Base-by-base conservation (phyloP, 2,797 vertebrate genomes). In the Yasuhikotakia modesta region DNA sequence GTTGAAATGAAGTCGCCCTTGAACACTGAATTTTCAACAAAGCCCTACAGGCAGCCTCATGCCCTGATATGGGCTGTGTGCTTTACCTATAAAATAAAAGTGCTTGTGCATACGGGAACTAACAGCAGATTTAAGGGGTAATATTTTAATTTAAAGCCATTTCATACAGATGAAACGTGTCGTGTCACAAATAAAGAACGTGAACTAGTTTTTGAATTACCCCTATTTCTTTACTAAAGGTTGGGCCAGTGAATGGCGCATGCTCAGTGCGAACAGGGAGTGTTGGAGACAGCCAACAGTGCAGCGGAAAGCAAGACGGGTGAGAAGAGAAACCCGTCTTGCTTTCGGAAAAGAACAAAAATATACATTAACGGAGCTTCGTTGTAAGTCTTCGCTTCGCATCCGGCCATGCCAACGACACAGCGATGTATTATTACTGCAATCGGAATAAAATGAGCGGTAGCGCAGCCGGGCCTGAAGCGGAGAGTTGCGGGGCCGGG, bases 371-470 rank as follows among this genome's bases (percentile, higher is more conserved):
- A 46, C 74, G 74, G 74, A 32, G 63, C 61, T 27, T 50, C 53
- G 61, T 66, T 60, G 78, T 48, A 65, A 43, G 30, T 71, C 57
- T 3, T 71, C 39, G 64, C 60, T 66, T 67, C 50, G 46, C 71
- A 46, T 58, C 61, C 64, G 86, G 82, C 74, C 81, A 83, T 85
- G 84, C 79, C 65, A 82, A 73, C 77, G 71, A 69, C 78, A 71
- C 73, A 68, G 77, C 71, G 70, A 88, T 88, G 87, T 86, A 86
- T 81, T 87, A 83, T 75, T 84, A 87, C 60, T 83, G 81, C 79
- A 83, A 79, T 66, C 84, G 86, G 83, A 81, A 72, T 75, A 81
- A 84, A 85, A 86, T 88, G 87, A 88, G 85, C 81, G 76, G 70
- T 60, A 77, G 81, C 73, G 81, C 61, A 66, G 82, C 65, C 68